Percentiles rank a stretch among this genome's conserved stretches.
Conservation (phyloP, 2,888 invertebrate genomes). For the Anticlea derivata region DNA sequence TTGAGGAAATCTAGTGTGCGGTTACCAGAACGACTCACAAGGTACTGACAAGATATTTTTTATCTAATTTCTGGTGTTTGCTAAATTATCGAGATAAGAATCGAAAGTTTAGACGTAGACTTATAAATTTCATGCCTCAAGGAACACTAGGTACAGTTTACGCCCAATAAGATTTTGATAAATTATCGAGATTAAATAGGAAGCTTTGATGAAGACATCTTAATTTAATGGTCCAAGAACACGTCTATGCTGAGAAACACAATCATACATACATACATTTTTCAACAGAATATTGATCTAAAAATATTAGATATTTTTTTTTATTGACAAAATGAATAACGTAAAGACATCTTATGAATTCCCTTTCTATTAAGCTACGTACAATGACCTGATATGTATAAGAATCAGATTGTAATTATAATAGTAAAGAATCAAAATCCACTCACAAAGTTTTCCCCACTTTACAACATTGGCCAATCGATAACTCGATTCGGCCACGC, state of each 20-base stretch:
- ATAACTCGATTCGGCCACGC: constrained; percentile 32
- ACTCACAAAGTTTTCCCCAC: constrained; percentile 10
- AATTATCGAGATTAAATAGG: not conserved
- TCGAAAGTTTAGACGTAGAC: not conserved
- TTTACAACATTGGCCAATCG: constrained; percentile 27
- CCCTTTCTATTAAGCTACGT: no score
- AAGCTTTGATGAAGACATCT: not conserved
- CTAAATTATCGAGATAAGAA: constrained; percentile 4
- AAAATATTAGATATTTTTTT: no score
- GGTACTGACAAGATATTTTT: constrained; percentile 5
- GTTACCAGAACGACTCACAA: constrained; percentile 15
- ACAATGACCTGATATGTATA: no score
- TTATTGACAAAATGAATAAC: no score
- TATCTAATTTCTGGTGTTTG: not conserved
- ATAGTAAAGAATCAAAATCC: constrained; percentile 3
- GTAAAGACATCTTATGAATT: no score
- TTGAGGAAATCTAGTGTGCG: constrained; percentile 19
- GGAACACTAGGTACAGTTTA: not conserved
- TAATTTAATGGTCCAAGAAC: not conserved
- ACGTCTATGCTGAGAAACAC: not conserved
- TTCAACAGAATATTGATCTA: no score
- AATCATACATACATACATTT: no score
- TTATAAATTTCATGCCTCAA: constrained; percentile 1
- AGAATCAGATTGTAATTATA: no score
- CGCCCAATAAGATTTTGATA: not conserved